Percentiles rank a stretch among this genome's conserved stretches.
phyloP scores from a whole-genome alignment of 2,113 vertebrate species.

The Crotophaga sulcirostris region DNA sequence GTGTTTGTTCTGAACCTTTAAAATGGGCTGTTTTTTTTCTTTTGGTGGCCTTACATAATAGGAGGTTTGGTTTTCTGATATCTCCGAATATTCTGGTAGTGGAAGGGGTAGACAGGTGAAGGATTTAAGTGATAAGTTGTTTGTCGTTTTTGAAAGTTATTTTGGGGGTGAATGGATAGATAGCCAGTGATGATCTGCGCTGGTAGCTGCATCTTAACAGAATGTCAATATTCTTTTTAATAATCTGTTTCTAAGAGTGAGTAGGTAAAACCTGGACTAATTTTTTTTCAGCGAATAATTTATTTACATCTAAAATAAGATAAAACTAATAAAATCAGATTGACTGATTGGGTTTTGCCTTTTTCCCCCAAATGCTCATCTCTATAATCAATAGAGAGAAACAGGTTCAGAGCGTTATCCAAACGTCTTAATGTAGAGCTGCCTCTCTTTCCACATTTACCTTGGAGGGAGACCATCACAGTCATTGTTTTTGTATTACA shows the following conservation, averaged over 20 bases:
- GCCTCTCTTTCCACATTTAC: not conserved
- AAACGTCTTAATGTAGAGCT: not conserved
- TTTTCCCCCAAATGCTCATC: too few relatives aligned
- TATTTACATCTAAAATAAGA: not conserved
- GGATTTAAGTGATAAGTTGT: not conserved
- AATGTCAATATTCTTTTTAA: not conserved
- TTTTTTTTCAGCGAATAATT: not conserved
- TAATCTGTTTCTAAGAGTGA: not conserved
- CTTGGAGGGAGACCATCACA: not conserved
- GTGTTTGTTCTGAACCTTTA: not conserved
- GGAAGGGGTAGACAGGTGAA: not conserved
- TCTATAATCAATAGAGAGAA: not conserved
- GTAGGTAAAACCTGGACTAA: not conserved
- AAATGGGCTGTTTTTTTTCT: not conserved
- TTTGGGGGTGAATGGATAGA: not conserved
- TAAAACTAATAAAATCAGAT: too few relatives aligned
- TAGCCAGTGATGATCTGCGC: not conserved
- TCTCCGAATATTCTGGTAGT: not conserved
- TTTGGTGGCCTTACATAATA: not conserved
- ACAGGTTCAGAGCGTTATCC: not conserved
- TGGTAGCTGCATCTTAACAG: not conserved
- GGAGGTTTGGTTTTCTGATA: not conserved
- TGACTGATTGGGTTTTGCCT: not conserved
- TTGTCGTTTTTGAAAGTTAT: not conserved
- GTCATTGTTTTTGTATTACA: not conserved